Evolutionary conservation across 2,888 invertebrate species (phyloP), one percentile per base, ranked within the genome.

Genomic region (Taphrorychus bicolor): DNA sequence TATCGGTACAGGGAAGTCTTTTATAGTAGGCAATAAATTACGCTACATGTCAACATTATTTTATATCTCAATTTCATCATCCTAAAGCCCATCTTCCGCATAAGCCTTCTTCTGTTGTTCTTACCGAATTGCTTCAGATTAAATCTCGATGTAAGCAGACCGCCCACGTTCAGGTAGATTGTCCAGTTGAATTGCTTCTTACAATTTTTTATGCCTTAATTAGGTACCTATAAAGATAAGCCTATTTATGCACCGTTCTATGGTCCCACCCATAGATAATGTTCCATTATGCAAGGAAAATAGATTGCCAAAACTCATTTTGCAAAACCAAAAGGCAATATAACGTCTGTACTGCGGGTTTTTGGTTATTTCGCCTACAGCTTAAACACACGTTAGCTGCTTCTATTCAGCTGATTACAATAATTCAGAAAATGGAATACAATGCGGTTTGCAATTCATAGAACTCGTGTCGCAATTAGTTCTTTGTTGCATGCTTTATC

Each of bases 401-500:
- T 54, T 59, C 61, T 66, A 58, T 60, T 63, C 51, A 45, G 17
- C 45, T 53, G 59, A 64, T 58, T 66, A 60, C 56, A 66, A 62
- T 66, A 61, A 56, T 56, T 49, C 57, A 57, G 56, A 11, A 67
- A 62, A 63, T 54, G 45, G 71, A 73, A 73, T 71, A 74, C 74
- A 74, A 73, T 73, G 59, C 71, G 60, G 59, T 61, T 69, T 71
- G 75, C 74, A 73, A 75, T 73, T 73, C 73, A 74, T 73, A 74
- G 67, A 71, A 74, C 66, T 71, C 72, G 70, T 76, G 76, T 75
- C 63, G 76, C 74, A 76, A 76, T 76, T 76, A 76, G 74, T 74
- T 70, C 74, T 73, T 73, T 73, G 75, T 74, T 76, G 73, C 72
- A 75, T 73, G 71, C 65, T 72, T 21, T 70, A 71, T 72, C 72